Evolutionary conservation across 2,113 vertebrate species (phyloP).

Genomic region (Tragelaphus buxtoni): DNA sequence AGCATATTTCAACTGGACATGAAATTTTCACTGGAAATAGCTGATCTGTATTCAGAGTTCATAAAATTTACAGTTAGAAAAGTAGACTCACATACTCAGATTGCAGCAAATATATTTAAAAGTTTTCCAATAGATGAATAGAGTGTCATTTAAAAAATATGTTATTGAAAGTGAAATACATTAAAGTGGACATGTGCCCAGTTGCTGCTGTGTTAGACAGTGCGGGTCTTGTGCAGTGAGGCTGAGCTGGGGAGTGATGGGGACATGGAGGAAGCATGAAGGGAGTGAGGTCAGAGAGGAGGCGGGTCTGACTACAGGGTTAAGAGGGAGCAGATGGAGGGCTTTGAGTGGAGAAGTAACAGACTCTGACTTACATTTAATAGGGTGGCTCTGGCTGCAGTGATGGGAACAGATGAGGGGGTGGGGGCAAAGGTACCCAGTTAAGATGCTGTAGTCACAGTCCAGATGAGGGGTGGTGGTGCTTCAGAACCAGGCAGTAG

Average conservation of each 20-base stretch:
- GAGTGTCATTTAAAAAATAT: neutral
- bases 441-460: neutral
- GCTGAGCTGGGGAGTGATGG: neutral
- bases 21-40: neutral
- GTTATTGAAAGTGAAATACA: neutral
- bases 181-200: neutral
- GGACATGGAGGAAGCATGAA: neutral
- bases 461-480: neutral
- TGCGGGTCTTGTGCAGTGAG: fast-evolving
- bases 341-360: neutral
- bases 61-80: neutral
- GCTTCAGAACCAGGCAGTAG: neutral
- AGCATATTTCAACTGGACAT: neutral
- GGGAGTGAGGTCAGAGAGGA: neutral
- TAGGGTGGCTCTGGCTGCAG: neutral
- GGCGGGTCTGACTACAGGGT: neutral
- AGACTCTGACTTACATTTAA: neutral
- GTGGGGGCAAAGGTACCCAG: neutral
- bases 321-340: neutral
- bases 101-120: neutral
- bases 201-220: neutral
- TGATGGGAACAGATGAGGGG: neutral
- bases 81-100: neutral
- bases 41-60: neutral
- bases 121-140: neutral